Percentiles rank a stretch among this genome's conserved stretches.
Conservation (phyloP, 2,113 vertebrate species). For the Bubalus kerabau region DNA sequence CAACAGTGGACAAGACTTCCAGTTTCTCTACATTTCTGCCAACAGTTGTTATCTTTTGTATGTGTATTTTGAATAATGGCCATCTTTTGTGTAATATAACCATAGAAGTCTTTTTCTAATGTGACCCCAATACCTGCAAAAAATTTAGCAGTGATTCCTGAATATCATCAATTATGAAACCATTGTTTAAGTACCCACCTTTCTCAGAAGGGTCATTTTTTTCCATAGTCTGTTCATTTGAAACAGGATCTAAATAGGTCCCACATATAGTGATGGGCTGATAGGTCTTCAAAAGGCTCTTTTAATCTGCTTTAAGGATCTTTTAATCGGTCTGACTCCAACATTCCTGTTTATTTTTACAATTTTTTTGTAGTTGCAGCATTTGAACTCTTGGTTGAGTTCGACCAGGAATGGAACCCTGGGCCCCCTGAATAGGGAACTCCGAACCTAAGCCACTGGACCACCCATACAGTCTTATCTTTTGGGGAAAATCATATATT, state of each 20-base stretch:
- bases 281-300: neutral
- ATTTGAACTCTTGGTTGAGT: neutral
- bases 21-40: neutral
- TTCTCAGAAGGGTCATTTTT: neutral
- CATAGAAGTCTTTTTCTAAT: neutral
- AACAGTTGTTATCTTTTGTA: neutral
- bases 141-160: neutral
- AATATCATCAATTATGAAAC: neutral
- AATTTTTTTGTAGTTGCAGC: neutral
- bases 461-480: neutral
- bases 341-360: neutral
- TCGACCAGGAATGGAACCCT: neutral
- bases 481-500: neutral
- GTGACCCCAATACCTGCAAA: neutral
- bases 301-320: neutral
- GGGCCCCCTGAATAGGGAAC: neutral
- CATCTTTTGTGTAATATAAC: neutral
- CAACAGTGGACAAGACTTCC: neutral
- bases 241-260: neutral
- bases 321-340: neutral
- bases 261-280: neutral
- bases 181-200: neutral
- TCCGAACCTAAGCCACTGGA: fast-evolving
- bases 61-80: neutral
- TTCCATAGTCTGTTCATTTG: neutral